A percentile compares a stretch with the other conserved stretches of the same genome.
These are phyloP conservation scores for Spilogale gracilis DNA, from an alignment of 2,113 vertebrate genomes.

Conservation along the genomic window DNA sequence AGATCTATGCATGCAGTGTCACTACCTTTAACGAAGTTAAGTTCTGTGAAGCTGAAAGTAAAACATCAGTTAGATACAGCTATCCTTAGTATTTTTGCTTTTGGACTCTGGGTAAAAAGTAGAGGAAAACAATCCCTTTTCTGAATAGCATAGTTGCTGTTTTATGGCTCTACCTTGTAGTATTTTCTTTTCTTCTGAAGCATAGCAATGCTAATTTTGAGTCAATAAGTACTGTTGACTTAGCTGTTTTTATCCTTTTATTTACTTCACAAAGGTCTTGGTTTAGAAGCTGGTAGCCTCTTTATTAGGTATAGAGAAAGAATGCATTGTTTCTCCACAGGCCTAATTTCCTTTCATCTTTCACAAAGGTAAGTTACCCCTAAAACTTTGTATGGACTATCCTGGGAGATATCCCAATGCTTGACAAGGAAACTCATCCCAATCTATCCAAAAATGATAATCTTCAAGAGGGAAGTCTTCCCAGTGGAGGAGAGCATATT, in stretches of 20 bases:
- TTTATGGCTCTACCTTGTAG: neutral
- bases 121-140: neutral
- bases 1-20: neutral
- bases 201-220: neutral
- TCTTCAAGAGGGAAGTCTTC: neutral
- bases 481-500: neutral
- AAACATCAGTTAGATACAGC: neutral
- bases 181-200: neutral
- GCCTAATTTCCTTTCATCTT: constrained; percentile 26
- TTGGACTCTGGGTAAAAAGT: neutral
- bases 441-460: neutral
- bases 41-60: neutral
- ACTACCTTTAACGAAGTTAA: constrained; percentile 6
- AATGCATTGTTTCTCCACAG: neutral
- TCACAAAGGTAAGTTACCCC: constrained; percentile 9
- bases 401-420: neutral
- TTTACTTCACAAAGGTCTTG: neutral
- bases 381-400: neutral
- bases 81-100: neutral
- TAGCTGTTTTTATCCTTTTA: constrained; percentile 18
- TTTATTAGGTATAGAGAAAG: constrained; percentile 27
- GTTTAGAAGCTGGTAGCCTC: neutral
- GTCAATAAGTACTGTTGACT: neutral
- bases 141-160: neutral
- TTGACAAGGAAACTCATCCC: neutral